Evolutionary conservation across 2,113 vertebrate genomes (phyloP), one percentile per base, ranked within the genome.

Genomic region (Paradisaea rubra): DNA sequence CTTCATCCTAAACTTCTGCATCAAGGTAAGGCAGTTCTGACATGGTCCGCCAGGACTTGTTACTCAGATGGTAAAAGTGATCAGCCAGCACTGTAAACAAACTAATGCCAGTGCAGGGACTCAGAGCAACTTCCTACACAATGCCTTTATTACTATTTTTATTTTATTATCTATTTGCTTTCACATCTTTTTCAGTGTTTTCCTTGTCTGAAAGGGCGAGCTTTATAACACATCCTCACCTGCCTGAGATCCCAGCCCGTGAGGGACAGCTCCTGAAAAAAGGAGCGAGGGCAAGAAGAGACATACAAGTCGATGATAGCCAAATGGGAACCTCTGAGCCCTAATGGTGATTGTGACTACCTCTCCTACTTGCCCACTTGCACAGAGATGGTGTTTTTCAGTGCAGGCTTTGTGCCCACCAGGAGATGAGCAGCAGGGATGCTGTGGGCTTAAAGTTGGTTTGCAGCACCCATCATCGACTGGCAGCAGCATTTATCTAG

Each of bases 401-500:
- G 30, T 9, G 44, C 2, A 28, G 86, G 88, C 88, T 86, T 81
- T 54, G 53, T 93, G 88, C 86, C 91, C 4, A 6, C 71, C 49
- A 41, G 68, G 49, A 93, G 84, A 86, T 65, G 90, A 95, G 81
- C 93, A 96, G 88, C 53, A 5, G 73, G 61, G 68, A 64, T 82
- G 64, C 71, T 94, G 66, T 44, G 73, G 68, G 95, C 83, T 96
- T 82, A 76, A 50, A 68, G 56, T 18, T 74, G 70, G 44, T 96
- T 89, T 89, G 84, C 53, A 7, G 83, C 88, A 92, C 96, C 94
- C 94, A 92, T 87, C 52, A 17, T 37, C 9, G 6, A 30, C 86
- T 94, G 84, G 84, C 91, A 95, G 88, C 79, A 72, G 91, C 60
- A 13, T 87, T 96, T 95, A 95, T 93, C 95, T 95, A 93, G 94